Base-by-base conservation (phyloP, 37 sponge, comb jelly and placozoan genomes). In the Oscarella lobularis region DNA sequence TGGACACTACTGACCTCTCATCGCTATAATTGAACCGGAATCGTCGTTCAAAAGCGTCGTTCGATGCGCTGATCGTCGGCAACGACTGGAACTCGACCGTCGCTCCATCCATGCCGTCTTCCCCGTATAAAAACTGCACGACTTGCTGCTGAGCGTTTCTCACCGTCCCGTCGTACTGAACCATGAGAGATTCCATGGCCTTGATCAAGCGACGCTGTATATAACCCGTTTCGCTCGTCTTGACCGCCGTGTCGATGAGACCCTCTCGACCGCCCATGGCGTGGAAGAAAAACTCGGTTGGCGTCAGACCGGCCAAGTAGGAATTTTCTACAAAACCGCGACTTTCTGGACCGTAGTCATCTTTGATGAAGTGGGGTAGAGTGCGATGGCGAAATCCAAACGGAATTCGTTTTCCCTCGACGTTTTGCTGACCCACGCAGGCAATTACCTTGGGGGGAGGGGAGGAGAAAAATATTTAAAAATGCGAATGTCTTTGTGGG, bases 211-310 rank as follows among this genome's bases (percentile, higher is more conserved):
- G 83, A 67, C 99, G 78, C 88, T 98, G 99, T 69, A 98, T 98
- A 79, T 98, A 98, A 89, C 90, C 94, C 30, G 99, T 98, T 66
- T 98, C 99, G 33, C 94, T 87, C 3, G 99, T 98, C 84, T 98
- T 98, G 31, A 98, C 99, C 69, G 99, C 99, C 36, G 99, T 98
- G 78, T 98, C 99, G 72, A 98, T 98, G 38, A 98, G 81, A 0
- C 99, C 99, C 60, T 96, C 96, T 54, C 99, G 70, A 2, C 99
- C 99, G n/a, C 95, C 99, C 99, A 98, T 98, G 70, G 99, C 99
- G 83, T 98, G 99, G 76, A 98, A 98, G 92, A 92, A 98, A 82
- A 98, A 91, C 90, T 98, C 99, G 67, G 87, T 98, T 2, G 99
- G 95, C 3, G 95, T 94, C 40, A 98, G 86, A 2, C 99, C 99